phyloP scores from a whole-genome alignment of 1,140 invertebrate species.

The Leptinotarsa texana region DNA sequence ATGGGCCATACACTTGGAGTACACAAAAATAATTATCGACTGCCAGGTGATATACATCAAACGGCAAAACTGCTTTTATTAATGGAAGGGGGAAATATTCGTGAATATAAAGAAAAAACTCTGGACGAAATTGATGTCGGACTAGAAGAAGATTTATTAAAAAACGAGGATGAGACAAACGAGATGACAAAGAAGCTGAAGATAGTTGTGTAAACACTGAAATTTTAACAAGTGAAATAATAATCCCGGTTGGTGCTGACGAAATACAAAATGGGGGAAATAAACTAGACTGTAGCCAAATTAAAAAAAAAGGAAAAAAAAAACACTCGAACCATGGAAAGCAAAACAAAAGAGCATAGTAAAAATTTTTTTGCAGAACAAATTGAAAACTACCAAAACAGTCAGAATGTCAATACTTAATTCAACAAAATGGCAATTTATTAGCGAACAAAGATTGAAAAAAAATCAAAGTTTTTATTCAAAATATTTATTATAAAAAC shows the following conservation, averaged over 20 bases:
- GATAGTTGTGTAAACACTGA: not conserved
- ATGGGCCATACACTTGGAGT: conserved; percentile 44
- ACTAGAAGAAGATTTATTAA: conserved; percentile 40
- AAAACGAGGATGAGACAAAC: not conserved
- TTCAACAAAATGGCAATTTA: not conserved
- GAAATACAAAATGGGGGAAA: conserved; percentile 40
- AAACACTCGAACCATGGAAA: conserved; percentile 1
- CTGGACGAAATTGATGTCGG: conserved; percentile 52
- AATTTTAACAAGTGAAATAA: not conserved
- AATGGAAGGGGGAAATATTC: conserved; percentile 43
- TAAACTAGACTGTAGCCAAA: conserved; percentile 49
- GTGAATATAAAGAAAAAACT: conserved; percentile 48
- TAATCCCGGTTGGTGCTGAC: not conserved
- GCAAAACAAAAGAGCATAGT: conserved; percentile 23
- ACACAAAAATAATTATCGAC: conserved; percentile 33
- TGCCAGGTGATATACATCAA: conserved; percentile 35
- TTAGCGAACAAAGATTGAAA: conserved; percentile 27
- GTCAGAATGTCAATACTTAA: conserved; percentile 21
- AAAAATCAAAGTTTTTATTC: not conserved
- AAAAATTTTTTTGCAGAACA: conserved; percentile 20
- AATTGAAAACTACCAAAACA: conserved; percentile 24
- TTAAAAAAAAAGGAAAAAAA: conserved; percentile 18
- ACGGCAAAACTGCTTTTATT: conserved; percentile 33
- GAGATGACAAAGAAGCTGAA: not conserved
- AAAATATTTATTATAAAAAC: not conserved